These are phyloP conservation scores for Priocnemis perturbator DNA, from an alignment of 2,888 invertebrate species.

Conservation along the genomic window DNA sequence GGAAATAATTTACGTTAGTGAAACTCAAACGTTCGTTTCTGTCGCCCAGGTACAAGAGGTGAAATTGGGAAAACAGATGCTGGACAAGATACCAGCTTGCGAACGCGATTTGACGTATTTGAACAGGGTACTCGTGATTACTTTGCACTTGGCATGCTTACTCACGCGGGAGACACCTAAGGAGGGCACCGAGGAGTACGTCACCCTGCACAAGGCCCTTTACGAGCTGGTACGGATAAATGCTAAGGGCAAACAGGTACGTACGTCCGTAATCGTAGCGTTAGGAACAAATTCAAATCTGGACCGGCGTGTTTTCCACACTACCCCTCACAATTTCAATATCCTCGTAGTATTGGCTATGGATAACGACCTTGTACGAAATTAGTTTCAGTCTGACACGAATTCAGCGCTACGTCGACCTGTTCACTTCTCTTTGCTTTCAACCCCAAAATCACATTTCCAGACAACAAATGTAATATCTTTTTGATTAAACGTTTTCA, in stretches of 20 bases:
- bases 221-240: constrained; percentile 86
- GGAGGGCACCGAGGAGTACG: constrained; percentile 77
- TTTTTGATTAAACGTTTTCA: too few relatives aligned
- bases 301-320: neutral
- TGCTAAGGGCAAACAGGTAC: constrained; percentile 77
- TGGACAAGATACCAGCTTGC: constrained; percentile 79
- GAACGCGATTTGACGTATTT: constrained; percentile 87
- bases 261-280: neutral
- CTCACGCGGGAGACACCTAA: constrained; percentile 80
- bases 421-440: too few relatives aligned
- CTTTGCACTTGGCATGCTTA: constrained; percentile 88
- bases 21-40: neutral
- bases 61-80: constrained; percentile 80
- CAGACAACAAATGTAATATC: too few relatives aligned
- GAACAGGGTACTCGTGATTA: constrained; percentile 90
- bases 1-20: neutral
- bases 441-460: too few relatives aligned
- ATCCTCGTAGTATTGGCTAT: neutral
- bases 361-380: neutral
- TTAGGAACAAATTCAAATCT: too few relatives aligned
- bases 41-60: constrained; percentile 82
- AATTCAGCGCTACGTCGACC: neutral
- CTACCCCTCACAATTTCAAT: neutral
- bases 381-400: neutral
- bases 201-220: constrained; percentile 83